phyloP scores from a whole-genome alignment of 2,797 vertebrate species.

The Danio albolineatus region DNA sequence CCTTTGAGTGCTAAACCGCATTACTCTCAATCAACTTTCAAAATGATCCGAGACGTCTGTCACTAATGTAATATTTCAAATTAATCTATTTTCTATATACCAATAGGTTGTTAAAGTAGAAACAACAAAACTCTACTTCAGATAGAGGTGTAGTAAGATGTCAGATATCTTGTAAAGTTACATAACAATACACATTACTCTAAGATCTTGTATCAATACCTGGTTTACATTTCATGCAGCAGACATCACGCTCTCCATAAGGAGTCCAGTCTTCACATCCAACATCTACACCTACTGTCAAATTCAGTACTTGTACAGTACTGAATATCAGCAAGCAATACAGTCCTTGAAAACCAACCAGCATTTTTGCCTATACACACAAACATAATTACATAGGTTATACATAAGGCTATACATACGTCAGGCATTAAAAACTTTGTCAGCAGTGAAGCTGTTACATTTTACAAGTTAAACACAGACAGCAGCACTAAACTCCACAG shows the following conservation, averaged over 20 bases:
- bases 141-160: too few species aligned
- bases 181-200: background rate
- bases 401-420: too few species aligned
- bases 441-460: too few species aligned
- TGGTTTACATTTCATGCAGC: slow-evolving; percentile 68
- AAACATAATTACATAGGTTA: too few species aligned
- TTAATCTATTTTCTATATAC: slow-evolving; percentile 9
- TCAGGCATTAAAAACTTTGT: too few species aligned
- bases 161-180: background rate
- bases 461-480: too few species aligned
- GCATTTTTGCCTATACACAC: slow-evolving; percentile 59
- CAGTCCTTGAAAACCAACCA: slow-evolving; percentile 37
- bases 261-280: slow-evolving; percentile 62
- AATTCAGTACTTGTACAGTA: slow-evolving; percentile 31
- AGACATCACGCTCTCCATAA: background rate
- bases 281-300: fast-evolving
- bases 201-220: slow-evolving; percentile 63
- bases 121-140: background rate
- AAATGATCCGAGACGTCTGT: slow-evolving; percentile 71
- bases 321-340: slow-evolving; percentile 56
- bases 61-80: background rate
- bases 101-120: background rate
- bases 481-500: too few species aligned
- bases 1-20: slow-evolving; percentile 28
- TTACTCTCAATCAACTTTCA: slow-evolving; percentile 69